Percentiles rank a stretch among this genome's conserved stretches.
Evolutionary conservation across 2,113 vertebrate species (phyloP).

Genomic region (Grantiella picta): DNA sequence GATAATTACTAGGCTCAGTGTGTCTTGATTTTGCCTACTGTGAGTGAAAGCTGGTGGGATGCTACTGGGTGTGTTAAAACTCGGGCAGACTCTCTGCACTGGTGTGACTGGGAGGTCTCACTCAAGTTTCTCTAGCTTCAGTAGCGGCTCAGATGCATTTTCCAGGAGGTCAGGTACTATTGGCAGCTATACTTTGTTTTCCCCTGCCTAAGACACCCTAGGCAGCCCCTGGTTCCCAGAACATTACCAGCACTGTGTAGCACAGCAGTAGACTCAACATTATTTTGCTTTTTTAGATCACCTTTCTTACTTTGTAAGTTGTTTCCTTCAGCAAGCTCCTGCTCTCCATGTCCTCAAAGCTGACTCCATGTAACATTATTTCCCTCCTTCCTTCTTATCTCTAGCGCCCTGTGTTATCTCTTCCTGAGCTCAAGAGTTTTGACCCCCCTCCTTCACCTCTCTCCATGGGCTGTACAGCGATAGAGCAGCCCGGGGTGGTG

Average conservation of each 20-base stretch:
- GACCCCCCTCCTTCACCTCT: conserved; percentile 2
- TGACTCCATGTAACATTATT: not conserved
- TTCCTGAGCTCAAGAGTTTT: conserved; percentile 14
- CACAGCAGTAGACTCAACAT: not conserved
- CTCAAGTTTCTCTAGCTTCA: not conserved
- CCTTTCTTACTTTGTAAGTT: not conserved
- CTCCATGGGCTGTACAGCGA: not conserved
- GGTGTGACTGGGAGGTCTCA: not conserved
- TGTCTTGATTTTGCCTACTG: not conserved
- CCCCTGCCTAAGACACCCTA: not conserved
- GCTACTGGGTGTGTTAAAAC: not conserved
- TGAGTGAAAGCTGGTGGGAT: not conserved
- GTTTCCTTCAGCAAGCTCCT: not conserved
- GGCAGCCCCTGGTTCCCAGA: not conserved
- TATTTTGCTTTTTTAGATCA: not conserved
- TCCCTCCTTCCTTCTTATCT: conserved; percentile 30
- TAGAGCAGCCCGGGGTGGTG: not conserved
- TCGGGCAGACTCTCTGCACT: not conserved
- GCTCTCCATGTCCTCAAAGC: not conserved
- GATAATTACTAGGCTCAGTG: not conserved
- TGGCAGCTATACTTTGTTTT: not conserved
- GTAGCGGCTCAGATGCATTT: not conserved
- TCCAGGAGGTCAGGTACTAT: not conserved
- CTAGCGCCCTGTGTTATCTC: not conserved
- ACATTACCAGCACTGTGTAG: not conserved